Percentiles rank a stretch among this genome's conserved stretches.
Evolutionary conservation across 2,797 vertebrate species (phyloP).

Genomic region (Syngnathus rostellatus): DNA sequence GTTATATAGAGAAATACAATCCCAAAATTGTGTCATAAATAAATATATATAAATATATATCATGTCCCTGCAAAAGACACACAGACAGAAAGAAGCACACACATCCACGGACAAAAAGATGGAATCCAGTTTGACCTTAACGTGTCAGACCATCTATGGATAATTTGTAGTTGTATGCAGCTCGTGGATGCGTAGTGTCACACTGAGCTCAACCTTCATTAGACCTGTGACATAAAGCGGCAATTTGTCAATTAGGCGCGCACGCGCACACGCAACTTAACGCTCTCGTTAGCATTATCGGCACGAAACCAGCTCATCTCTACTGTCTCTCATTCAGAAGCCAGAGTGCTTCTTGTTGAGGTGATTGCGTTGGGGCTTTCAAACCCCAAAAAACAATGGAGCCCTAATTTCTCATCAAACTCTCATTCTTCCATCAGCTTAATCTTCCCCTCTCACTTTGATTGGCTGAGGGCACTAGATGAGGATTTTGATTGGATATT

Average conservation of each 20-base stretch:
- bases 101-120: neutral
- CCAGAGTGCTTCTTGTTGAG: constrained; percentile 25
- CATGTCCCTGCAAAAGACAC: neutral
- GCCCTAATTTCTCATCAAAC: constrained; percentile 41
- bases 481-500: constrained; percentile 45
- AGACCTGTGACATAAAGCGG: neutral
- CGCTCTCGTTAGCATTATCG: constrained; percentile 39
- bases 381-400: constrained; percentile 56
- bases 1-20: neutral
- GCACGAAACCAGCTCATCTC: constrained; percentile 48
- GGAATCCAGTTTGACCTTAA: constrained; percentile 1
- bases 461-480: constrained; percentile 43
- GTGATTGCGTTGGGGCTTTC: constrained; percentile 48
- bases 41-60: neutral
- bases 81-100: neutral
- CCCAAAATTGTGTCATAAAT: neutral
- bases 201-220: neutral
- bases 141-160: neutral
- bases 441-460: constrained; percentile 26
- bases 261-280: constrained; percentile 2
- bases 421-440: constrained; percentile 33
- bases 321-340: constrained; percentile 40
- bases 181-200: neutral
- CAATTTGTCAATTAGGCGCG: constrained; percentile 4
- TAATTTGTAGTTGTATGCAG: neutral